Evolutionary conservation across 1,140 invertebrate genomes (phyloP).

Genomic region (Halotydeus destructor): DNA sequence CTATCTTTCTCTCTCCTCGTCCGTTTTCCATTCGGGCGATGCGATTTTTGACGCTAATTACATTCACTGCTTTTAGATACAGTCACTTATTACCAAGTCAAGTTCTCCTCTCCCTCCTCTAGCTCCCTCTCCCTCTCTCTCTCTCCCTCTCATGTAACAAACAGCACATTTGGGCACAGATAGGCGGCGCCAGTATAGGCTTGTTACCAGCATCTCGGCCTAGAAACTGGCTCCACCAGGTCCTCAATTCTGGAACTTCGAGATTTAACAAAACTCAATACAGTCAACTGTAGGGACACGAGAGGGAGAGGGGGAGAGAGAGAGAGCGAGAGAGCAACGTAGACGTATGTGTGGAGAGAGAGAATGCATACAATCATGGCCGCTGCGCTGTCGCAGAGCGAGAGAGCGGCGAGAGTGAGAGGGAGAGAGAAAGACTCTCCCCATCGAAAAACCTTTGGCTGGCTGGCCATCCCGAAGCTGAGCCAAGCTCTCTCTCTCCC

Average conservation of each 20-base stretch:
- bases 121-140: too few relatives aligned
- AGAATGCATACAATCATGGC: not conserved
- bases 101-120: too few relatives aligned
- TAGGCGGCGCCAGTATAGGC: not conserved
- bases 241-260: not conserved
- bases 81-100: too few relatives aligned
- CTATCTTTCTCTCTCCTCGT: slow-evolving; percentile 1
- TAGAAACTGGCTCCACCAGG: not conserved
- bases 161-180: not conserved
- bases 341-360: not conserved
- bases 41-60: too few relatives aligned
- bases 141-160: not conserved
- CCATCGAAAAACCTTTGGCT: too few relatives aligned
- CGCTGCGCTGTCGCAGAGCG: too few relatives aligned
- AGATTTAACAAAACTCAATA: not conserved
- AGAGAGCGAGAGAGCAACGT: not conserved
- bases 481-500: too few relatives aligned
- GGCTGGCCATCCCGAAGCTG: too few relatives aligned
- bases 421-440: too few relatives aligned
- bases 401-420: too few relatives aligned
- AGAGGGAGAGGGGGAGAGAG: not conserved
- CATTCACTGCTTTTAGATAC: too few relatives aligned
- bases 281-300: not conserved
- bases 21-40: too few relatives aligned
- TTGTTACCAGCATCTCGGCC: not conserved